Conservation (phyloP, 2,113 vertebrate species). For the Electrona antarctica region DNA sequence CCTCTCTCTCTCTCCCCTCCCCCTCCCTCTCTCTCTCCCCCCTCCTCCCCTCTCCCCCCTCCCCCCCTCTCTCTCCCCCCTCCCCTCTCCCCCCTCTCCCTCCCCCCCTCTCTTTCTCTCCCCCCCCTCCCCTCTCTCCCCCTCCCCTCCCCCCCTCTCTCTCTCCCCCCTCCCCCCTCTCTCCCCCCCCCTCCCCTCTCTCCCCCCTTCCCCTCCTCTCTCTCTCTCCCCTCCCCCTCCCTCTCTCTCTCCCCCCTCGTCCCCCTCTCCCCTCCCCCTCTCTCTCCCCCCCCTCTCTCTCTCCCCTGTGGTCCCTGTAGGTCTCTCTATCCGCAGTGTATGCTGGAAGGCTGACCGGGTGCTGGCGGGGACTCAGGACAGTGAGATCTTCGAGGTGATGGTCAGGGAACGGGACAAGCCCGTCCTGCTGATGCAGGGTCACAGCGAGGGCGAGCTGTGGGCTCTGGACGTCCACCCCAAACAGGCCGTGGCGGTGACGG, state of each 20-base stretch:
- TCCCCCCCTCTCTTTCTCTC: too few relatives aligned
- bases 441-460: conserved; percentile 98
- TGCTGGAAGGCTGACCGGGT: conserved; percentile 96
- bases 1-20: too few relatives aligned
- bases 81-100: too few relatives aligned
- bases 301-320: conserved; percentile 59
- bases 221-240: too few relatives aligned
- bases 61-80: too few relatives aligned
- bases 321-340: conserved; percentile 94
- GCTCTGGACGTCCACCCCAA: conserved; percentile 93
- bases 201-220: too few relatives aligned
- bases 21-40: too few relatives aligned
- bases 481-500: conserved; percentile 92
- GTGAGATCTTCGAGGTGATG: conserved; percentile 97
- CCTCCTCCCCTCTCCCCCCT: too few relatives aligned
- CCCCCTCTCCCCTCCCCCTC: too few relatives aligned
- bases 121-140: too few relatives aligned
- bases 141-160: background rate
- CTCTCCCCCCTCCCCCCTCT: background rate
- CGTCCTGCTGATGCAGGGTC: conserved; percentile 93
- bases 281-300: background rate
- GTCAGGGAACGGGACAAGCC: conserved; percentile 95
- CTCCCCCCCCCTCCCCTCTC: too few relatives aligned
- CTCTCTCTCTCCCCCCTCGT: too few relatives aligned
- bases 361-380: conserved; percentile 94